A percentile compares a stretch with the other conserved stretches of the same genome.
Conservation (phyloP, 1,140 invertebrate species). For the Aphelinus certus region DNA sequence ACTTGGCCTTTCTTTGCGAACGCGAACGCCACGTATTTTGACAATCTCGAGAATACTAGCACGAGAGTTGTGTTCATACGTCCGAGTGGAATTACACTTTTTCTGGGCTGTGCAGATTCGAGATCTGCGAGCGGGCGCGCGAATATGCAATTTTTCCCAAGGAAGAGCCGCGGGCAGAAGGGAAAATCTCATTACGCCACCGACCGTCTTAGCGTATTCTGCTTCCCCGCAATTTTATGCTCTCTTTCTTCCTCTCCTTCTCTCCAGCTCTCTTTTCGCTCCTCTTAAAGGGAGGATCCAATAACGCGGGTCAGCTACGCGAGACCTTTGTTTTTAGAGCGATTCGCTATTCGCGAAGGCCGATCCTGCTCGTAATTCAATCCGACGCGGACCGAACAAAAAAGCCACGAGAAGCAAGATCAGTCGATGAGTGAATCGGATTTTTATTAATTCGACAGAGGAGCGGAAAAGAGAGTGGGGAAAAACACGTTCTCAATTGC, state of each 20-base stretch:
- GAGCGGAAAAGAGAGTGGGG: not conserved
- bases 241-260: not conserved
- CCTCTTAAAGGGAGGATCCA: constrained; percentile 22
- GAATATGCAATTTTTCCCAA: constrained; percentile 7
- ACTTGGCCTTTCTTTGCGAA: no score
- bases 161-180: not conserved
- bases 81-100: no score
- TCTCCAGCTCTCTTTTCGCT: not conserved
- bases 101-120: no score
- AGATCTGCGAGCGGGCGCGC: not conserved
- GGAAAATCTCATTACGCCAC: constrained; percentile 16
- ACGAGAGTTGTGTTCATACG: no score
- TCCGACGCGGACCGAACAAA: not conserved
- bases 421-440: not conserved
- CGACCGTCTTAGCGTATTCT: not conserved
- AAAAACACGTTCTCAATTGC: not conserved
- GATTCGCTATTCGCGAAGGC: not conserved
- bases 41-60: no score
- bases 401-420: not conserved
- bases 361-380: not conserved
- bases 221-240: not conserved
- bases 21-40: no score
- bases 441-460: not conserved
- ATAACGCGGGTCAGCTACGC: constrained; percentile 19
- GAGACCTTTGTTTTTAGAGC: constrained; percentile 12